A percentile compares a stretch with the other conserved stretches of the same genome.
Evolutionary conservation across 2,113 vertebrate species (phyloP).

Genomic region (Bettongia penicillata): DNA sequence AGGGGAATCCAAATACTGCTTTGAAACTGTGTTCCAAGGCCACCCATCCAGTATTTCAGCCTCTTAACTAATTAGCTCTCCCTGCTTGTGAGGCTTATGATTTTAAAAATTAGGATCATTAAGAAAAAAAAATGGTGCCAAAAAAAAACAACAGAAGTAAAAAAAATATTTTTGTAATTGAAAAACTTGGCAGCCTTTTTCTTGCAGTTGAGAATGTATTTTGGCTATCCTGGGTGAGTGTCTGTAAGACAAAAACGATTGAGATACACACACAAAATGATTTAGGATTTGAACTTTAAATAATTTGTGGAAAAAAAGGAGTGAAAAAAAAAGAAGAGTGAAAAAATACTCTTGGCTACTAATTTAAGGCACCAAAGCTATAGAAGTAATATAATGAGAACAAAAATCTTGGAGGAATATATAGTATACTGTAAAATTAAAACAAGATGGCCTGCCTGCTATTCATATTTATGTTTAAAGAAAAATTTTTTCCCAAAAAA

Average conservation of each 20-base stretch:
- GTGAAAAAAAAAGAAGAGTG: conserved; percentile 43
- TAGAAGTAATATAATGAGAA: conserved; percentile 48
- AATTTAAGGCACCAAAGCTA: conserved; percentile 66
- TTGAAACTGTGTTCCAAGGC: conserved; percentile 58
- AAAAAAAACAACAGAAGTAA: conserved; percentile 74
- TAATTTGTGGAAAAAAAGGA: conserved; percentile 60
- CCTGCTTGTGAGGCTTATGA: conserved; percentile 53
- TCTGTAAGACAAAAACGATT: conserved; percentile 67
- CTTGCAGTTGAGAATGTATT: conserved; percentile 63
- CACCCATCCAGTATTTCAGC: conserved; percentile 60
- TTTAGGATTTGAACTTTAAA: conserved; percentile 32
- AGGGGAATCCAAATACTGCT: conserved; percentile 25
- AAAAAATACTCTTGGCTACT: conserved; percentile 37
- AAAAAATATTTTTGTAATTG: conserved; percentile 71
- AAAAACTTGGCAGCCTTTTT: conserved; percentile 59
- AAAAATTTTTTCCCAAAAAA: conserved; percentile 57
- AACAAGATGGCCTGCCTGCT: conserved; percentile 47
- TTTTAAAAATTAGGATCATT: conserved; percentile 56
- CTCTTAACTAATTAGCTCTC: conserved; percentile 60
- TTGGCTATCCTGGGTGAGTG: conserved; percentile 55
- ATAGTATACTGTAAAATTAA: conserved; percentile 58
- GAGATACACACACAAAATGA: conserved; percentile 61
- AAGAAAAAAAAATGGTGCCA: conserved; percentile 58
- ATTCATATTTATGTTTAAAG: conserved; percentile 40
- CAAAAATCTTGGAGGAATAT: conserved; percentile 8